Percentiles rank a stretch among this genome's conserved stretches.
Evolutionary conservation across 2,113 vertebrate species (phyloP).

Genomic region (Myotis yumanensis): DNA sequence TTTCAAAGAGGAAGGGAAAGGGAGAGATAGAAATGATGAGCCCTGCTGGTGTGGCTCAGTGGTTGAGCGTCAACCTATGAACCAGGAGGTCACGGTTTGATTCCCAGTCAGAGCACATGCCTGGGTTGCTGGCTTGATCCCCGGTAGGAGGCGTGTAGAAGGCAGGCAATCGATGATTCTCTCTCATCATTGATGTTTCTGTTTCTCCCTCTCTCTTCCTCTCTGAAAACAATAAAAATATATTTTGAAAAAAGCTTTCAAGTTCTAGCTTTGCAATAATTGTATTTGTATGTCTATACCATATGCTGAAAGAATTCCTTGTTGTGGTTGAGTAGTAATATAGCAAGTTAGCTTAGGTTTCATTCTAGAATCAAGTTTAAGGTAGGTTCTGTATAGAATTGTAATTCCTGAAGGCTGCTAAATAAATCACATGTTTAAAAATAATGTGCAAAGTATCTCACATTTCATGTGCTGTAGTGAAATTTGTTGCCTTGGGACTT

Average conservation of each 20-base stretch:
- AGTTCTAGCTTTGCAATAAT: background rate
- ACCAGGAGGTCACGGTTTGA: too few species aligned
- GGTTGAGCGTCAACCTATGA: too few species aligned
- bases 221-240: too few species aligned
- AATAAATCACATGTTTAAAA: background rate
- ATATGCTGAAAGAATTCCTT: constrained; percentile 7
- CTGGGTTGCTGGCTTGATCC: too few species aligned
- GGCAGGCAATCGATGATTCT: too few species aligned
- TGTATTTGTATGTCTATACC: background rate
- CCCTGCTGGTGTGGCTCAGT: too few species aligned
- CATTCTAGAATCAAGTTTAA: constrained; percentile 41
- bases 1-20: too few species aligned
- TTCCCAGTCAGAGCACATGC: too few species aligned
- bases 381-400: background rate
- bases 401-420: constrained; percentile 2
- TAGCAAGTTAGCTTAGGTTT: background rate
- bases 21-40: background rate
- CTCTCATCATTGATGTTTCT: too few species aligned
- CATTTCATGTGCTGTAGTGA: constrained; percentile 3
- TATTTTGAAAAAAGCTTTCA: background rate
- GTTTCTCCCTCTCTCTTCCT: too few species aligned
- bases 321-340: background rate
- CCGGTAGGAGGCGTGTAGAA: too few species aligned
- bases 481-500: constrained; percentile 43
- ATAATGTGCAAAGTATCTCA: constrained; percentile 50